These are phyloP conservation scores for Dryobota labecula DNA, from an alignment of 2,888 invertebrate species.

Conservation along the genomic window DNA sequence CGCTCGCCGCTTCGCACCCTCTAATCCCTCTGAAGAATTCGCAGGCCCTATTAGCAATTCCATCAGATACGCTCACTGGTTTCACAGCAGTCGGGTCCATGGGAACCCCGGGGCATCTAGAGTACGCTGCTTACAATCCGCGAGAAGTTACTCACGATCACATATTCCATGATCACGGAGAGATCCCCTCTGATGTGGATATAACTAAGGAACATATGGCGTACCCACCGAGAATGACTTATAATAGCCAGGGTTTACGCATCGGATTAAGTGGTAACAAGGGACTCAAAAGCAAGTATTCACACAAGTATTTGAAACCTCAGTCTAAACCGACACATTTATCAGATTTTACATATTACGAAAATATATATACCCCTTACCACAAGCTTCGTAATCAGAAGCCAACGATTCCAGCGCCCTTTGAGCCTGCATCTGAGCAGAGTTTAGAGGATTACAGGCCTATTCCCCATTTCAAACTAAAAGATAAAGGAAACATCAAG, in stretches of 20 bases:
- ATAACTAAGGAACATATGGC: conserved; percentile 79
- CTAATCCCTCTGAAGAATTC: conserved; percentile 78
- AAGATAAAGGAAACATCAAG: conserved; percentile 76
- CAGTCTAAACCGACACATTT: conserved; percentile 71
- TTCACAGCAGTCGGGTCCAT: conserved; percentile 78
- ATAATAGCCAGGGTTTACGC: conserved; percentile 82
- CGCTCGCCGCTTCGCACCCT: conserved; percentile 73
- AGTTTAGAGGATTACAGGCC: conserved; percentile 77
- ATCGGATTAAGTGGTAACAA: conserved; percentile 72
- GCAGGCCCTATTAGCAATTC: conserved; percentile 76
- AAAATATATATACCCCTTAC: conserved; percentile 79
- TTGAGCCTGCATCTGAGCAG: conserved; percentile 68
- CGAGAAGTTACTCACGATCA: conserved; percentile 89
- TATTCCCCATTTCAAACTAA: conserved; percentile 77
- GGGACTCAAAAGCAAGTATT: conserved; percentile 74
- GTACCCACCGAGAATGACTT: conserved; percentile 81
- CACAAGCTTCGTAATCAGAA: conserved; percentile 75
- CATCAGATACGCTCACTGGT: conserved; percentile 75
- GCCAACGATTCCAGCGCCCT: conserved; percentile 70
- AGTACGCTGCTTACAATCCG: conserved; percentile 86
- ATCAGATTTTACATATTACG: conserved; percentile 84
- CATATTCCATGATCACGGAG: conserved; percentile 88
- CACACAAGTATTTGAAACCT: conserved; percentile 76
- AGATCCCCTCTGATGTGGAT: conserved; percentile 81
- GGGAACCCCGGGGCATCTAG: conserved; percentile 82